A percentile compares a stretch with the other conserved stretches of the same genome.
Conservation (phyloP, 2,113 vertebrate species). For the Excalfactoria chinensis region DNA sequence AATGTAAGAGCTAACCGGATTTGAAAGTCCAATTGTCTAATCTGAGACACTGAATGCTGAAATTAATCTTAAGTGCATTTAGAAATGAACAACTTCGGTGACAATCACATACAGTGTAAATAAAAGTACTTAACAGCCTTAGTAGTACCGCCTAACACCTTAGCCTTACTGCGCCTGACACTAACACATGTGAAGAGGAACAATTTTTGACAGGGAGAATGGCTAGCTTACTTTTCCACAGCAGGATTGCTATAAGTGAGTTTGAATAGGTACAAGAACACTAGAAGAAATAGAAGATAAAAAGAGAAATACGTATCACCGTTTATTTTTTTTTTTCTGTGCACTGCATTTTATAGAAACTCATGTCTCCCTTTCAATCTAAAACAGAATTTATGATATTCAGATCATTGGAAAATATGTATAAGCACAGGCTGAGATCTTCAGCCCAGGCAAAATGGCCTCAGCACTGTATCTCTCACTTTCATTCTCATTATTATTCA, state of each 20-base stretch:
- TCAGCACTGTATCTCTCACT: conserved; percentile 52
- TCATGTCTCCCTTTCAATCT: conserved; percentile 44
- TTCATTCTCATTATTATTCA: conserved; percentile 72
- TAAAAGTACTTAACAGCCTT: background rate
- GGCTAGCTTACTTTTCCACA: conserved; percentile 14
- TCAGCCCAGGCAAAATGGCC: conserved; percentile 62
- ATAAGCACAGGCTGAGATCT: conserved; percentile 57
- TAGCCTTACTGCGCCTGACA: background rate
- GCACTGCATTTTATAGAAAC: conserved; percentile 49
- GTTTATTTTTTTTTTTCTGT: background rate
- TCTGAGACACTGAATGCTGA: background rate
- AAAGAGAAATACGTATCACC: conserved; percentile 22
- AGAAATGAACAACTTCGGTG: background rate
- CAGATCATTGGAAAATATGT: conserved; percentile 59
- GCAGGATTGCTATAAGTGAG: conserved; percentile 32
- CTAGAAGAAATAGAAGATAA: conserved; percentile 26
- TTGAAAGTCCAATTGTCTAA: background rate
- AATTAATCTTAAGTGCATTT: background rate
- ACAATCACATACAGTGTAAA: background rate
- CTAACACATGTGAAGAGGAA: conserved; percentile 23
- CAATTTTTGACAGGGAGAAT: conserved; percentile 11
- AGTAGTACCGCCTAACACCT: background rate
- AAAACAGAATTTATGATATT: conserved; percentile 68
- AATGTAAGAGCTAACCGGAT: background rate
- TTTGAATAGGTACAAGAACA: conserved; percentile 45